Conservation (phyloP, 2,113 vertebrate genomes). For the Cromileptes altivelis region DNA sequence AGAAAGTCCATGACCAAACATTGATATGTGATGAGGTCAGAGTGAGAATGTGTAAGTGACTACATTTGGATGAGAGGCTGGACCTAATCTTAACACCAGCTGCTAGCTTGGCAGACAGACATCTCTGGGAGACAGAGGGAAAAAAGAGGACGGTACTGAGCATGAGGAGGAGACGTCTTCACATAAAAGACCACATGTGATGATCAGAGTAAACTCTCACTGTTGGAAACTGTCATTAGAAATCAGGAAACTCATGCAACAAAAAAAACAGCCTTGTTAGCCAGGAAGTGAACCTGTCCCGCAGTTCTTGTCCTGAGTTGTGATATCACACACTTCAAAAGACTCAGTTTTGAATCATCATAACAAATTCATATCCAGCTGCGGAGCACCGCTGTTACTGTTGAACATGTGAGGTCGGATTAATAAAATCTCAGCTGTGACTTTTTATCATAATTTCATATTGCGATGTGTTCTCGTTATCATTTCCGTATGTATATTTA, state of each 20-base stretch:
- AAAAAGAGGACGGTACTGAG: neutral
- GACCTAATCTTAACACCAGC: no score
- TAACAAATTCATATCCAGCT: neutral
- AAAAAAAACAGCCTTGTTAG: neutral
- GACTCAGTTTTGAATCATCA: neutral
- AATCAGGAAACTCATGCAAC: neutral
- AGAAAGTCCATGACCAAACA: no score
- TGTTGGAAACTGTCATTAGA: neutral
- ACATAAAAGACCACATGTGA: slow-evolving; percentile 17
- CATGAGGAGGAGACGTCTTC: neutral
- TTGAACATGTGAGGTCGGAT: neutral
- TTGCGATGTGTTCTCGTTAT: neutral
- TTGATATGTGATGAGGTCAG: no score
- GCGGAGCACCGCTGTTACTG: no score
- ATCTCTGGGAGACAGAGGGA: slow-evolving; percentile 1
- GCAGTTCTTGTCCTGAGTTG: neutral
- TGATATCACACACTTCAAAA: neutral
- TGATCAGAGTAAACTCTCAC: slow-evolving; percentile 23
- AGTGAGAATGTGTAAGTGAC: no score
- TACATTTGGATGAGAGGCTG: no score
- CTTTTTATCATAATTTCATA: neutral
- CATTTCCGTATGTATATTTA: neutral
- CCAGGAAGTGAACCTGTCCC: neutral
- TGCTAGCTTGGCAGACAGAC: neutral
- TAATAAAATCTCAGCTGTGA: neutral